A percentile compares a stretch with the other conserved stretches of the same genome.
Evolutionary conservation across 2,888 invertebrate genomes (phyloP).

Genomic region (Mactromeris polynyma): DNA sequence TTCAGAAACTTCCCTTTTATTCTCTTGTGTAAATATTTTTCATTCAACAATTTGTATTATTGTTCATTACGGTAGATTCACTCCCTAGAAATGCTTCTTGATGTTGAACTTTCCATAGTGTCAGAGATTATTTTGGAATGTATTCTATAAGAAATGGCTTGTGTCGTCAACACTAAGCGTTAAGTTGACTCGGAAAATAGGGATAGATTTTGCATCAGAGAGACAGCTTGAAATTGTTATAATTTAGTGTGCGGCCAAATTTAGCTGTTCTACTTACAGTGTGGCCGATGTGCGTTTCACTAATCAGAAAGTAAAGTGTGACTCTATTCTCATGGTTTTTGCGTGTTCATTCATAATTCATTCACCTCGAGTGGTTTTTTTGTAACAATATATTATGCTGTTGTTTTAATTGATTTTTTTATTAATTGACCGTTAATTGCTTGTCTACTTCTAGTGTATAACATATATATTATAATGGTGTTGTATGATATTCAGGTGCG

Average conservation of each 20-base stretch:
- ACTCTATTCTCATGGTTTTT: not conserved
- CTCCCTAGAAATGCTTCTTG: not conserved
- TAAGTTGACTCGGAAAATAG: no score
- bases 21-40: not conserved
- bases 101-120: not conserved
- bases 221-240: not conserved
- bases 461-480: constrained; percentile 1
- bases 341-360: not conserved
- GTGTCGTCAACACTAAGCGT: not conserved
- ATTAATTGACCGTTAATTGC: constrained; percentile 15
- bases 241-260: not conserved
- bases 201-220: no score
- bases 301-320: constrained; percentile 2
- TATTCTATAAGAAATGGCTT: not conserved
- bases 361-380: not conserved
- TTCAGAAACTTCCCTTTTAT: not conserved
- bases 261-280: not conserved
- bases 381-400: constrained; percentile 14
- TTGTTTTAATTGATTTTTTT: constrained; percentile 18
- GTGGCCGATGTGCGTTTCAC: not conserved
- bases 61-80: not conserved
- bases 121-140: not conserved
- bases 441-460: constrained; percentile 15
- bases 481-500: constrained; percentile 17
- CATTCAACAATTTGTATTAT: not conserved